Base-by-base conservation (phyloP, 2,113 vertebrate species). In the Urocitellus parryii region DNA sequence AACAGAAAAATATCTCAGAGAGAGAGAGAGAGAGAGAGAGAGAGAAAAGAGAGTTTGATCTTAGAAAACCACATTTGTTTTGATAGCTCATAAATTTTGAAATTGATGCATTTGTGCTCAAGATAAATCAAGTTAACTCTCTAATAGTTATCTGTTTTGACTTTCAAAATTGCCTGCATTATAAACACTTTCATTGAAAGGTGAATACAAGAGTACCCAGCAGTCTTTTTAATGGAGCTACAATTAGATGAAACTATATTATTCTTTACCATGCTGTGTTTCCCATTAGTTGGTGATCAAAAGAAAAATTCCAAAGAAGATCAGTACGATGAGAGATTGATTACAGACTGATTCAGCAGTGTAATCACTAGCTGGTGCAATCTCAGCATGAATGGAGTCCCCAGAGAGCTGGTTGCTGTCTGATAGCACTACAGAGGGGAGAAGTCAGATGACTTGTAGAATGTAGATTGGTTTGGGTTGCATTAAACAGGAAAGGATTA, bases 241-340 rank as follows among this genome's bases (percentile, higher is more conserved):
- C 97, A 98, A 97, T 98, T 98, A 98, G 97, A 95, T 98, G 92
- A 98, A 98, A 96, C 98, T 98, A 98, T 97, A 98, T 99, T 99
- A 98, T 98, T 98, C 97, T 98, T 98, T 98, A 98, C 98, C 91
- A 1, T 96, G 97, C 98, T 98, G 98, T 97, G 98, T 98, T 99
- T 99, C 98, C 98, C 98, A 98, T 98, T 98, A 99, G 98, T 96
- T 97, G 98, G 96, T 98, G 98, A 99, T 99, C 99, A 99, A 99
- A 99, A 98, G 90, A 93, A 98, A 98, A 98, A 97, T 95, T 98
- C 97, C 92, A 97, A 98, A 98, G 98, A 98, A 99, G 98, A 99
- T 98, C 98, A 97, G 98, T 98, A 98, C 98, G 98, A 98, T 98
- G 96, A 85, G 98, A 98, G 99, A 99, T 99, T 99, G 99, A 99